Base-by-base conservation (phyloP, 2,888 invertebrate species). In the Torymus aiolomorphi region DNA sequence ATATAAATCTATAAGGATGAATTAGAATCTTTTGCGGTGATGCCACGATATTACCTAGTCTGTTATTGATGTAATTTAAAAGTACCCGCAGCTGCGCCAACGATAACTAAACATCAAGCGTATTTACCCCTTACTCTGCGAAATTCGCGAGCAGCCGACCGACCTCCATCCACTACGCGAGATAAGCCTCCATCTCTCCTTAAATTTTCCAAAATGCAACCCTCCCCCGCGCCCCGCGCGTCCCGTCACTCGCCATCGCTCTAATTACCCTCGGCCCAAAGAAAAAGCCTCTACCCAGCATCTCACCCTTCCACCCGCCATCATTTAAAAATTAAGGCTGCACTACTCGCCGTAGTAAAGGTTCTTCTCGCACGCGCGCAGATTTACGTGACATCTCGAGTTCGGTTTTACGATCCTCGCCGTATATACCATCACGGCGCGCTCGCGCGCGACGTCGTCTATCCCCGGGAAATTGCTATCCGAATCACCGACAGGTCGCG, bases 251-350 rank as follows among this genome's bases (percentile, higher is more conserved):
- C 42, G 5, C 42, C 42, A 8, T 42, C 20, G 20, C 5, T 20
- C 69, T 74, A 69, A 78, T 78, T 78, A 74, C 67, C 42, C 13
- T 13, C 62, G 14, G 62, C 42, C 5, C 42, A 52, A 74, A 72
- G 51, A 66, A 67, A 62, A 51, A 20, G 18, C 16, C n/a, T 12
- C 12, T 59, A 20, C 10, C 18, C 11, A 16, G 20, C 14, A 31
- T 11, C 13, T 20, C 54, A 54, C 54, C 14, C 59, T 31, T 31
- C 18, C 24, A 1, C 24, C 42, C 59, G 67, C 31, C 49, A 80
- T 75, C 67, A 67, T 80, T 72, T 76, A 63, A 66, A 80, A 80
- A 76, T 80, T 72, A 76, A 65, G 69, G 14, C 42, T 42, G 42
- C 42, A 42, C 42, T 42, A 10, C 8, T 42, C 20, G 42, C n/a